These are phyloP conservation scores for Eupithecia centaureata DNA, from an alignment of 2,888 invertebrate species.

Conservation along the genomic window DNA sequence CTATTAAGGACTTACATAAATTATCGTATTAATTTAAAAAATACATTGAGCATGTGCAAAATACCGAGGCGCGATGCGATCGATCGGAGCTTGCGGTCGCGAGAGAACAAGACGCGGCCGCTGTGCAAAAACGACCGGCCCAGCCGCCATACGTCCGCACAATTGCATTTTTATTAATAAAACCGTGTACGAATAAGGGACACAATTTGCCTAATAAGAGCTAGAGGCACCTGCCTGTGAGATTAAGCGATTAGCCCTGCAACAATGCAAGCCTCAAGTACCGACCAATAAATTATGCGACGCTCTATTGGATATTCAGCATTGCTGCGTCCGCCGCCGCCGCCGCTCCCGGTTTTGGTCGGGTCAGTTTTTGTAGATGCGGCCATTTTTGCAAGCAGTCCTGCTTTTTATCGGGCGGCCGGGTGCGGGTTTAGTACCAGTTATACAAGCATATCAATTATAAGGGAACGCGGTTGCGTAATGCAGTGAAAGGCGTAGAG, in stretches of 20 bases:
- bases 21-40: conserved; percentile 48
- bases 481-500: conserved; percentile 59
- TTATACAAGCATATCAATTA: conserved; percentile 65
- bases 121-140: conserved; percentile 25
- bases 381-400: conserved; percentile 59
- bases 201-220: conserved; percentile 57
- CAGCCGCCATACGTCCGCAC: conserved; percentile 17
- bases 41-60: conserved; percentile 54
- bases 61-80: conserved; percentile 46
- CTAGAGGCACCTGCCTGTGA: conserved; percentile 56
- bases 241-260: conserved; percentile 64
- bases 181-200: conserved; percentile 47
- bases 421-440: conserved; percentile 55
- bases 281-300: conserved; percentile 59
- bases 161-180: conserved; percentile 37
- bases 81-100: conserved; percentile 30
- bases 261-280: conserved; percentile 40
- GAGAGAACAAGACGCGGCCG: conserved; percentile 18
- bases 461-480: conserved; percentile 66
- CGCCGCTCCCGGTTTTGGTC: conserved; percentile 57
- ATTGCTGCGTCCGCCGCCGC: conserved; percentile 36
- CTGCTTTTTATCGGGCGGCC: conserved; percentile 55
- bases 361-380: conserved; percentile 57
- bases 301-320: conserved; percentile 55
- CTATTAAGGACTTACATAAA: conserved; percentile 42